A percentile compares a stretch with the other conserved stretches of the same genome.
Conservation (phyloP, 2,113 vertebrate genomes). For the Leptosomus discolor region DNA sequence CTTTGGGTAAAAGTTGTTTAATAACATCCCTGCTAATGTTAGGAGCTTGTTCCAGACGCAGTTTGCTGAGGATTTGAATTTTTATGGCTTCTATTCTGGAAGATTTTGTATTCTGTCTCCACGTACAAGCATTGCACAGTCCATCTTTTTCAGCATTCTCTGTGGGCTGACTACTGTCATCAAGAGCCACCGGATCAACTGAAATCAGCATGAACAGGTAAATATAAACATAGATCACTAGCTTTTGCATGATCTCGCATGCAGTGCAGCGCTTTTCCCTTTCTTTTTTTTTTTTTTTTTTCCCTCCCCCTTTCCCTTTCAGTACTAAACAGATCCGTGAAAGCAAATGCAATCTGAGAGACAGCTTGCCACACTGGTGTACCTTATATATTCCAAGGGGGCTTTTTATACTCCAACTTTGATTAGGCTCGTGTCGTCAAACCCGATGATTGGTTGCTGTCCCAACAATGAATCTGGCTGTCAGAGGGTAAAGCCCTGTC, state of each 20-base stretch:
- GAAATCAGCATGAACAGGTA: conserved; percentile 85
- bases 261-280: conserved; percentile 49
- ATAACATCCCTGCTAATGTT: conserved; percentile 96
- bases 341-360: conserved; percentile 72
- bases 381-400: conserved; percentile 89
- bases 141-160: conserved; percentile 82
- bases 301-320: conserved; percentile 7
- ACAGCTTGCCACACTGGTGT: conserved; percentile 85
- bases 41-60: conserved; percentile 94
- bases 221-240: conserved; percentile 72
- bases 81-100: conserved; percentile 96
- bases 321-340: conserved; percentile 61
- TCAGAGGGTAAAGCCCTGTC: conserved; percentile 85
- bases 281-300: background rate
- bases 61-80: conserved; percentile 97
- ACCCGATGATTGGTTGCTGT: conserved; percentile 91
- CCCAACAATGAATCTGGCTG: conserved; percentile 93
- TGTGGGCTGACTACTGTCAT: conserved; percentile 79
- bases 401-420: conserved; percentile 95
- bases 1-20: conserved; percentile 92
- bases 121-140: conserved; percentile 89
- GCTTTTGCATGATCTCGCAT: conserved; percentile 84
- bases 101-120: conserved; percentile 93
- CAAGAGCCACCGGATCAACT: conserved; percentile 82
- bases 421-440: conserved; percentile 91